Percentiles rank a stretch among this genome's conserved stretches.
These are phyloP conservation scores for Lutraria rhynchaena DNA, from an alignment of 1,140 invertebrate genomes.

Conservation along the genomic window DNA sequence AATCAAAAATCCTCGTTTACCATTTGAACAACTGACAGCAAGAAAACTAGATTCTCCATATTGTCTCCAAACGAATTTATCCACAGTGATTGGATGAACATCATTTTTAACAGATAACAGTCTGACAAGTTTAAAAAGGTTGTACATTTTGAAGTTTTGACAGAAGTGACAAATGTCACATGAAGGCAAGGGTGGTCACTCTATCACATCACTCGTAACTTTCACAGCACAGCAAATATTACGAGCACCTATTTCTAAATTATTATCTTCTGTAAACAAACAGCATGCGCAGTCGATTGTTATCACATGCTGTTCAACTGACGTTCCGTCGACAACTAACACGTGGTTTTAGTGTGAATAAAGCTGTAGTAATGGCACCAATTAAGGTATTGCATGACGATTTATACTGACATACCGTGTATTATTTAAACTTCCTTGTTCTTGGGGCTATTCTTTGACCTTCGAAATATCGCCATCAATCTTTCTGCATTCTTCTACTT, in stretches of 20 bases:
- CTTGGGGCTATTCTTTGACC: no score
- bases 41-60: slow-evolving; percentile 72
- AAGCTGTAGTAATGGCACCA: slow-evolving; percentile 27
- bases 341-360: slow-evolving; percentile 10
- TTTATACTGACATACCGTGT: no score
- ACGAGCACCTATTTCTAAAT: background rate
- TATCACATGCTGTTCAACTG: background rate
- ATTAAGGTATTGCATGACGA: slow-evolving; percentile 5
- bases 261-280: background rate
- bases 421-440: no score
- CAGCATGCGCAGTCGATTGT: background rate
- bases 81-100: slow-evolving; percentile 24
- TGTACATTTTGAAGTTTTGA: slow-evolving; percentile 43
- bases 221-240: background rate
- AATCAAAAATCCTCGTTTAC: no score
- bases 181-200: slow-evolving; percentile 22
- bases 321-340: background rate
- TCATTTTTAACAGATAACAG: slow-evolving; percentile 67
- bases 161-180: slow-evolving; percentile 24
- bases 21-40: slow-evolving; percentile 72
- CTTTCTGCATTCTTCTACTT: no score
- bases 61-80: slow-evolving; percentile 66
- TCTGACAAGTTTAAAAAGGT: slow-evolving; percentile 70
- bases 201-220: background rate
- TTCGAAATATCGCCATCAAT: no score